These are phyloP conservation scores for Xiphophorus couchianus DNA, from an alignment of 2,113 vertebrate genomes.

Conservation along the genomic window DNA sequence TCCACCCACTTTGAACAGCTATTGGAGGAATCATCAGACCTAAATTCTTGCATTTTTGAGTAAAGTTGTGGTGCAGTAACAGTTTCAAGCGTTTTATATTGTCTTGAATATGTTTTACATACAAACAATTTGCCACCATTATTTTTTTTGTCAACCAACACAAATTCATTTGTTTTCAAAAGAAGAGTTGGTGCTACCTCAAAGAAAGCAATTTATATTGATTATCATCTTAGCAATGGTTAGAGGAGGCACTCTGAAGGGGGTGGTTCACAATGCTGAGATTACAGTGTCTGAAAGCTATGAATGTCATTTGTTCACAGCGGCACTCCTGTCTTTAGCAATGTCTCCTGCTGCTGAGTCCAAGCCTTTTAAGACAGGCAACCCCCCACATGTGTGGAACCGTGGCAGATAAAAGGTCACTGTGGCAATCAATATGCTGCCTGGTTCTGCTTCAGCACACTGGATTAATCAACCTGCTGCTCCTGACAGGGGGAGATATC, in stretches of 20 bases:
- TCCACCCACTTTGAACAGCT: too few species aligned
- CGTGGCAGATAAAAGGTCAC: slow-evolving; percentile 66
- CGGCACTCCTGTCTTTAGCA: slow-evolving; percentile 13
- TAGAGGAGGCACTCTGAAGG: slow-evolving; percentile 6
- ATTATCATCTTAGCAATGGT: neutral
- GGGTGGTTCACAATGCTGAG: slow-evolving; percentile 6
- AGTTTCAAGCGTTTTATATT: too few species aligned
- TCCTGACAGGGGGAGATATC: slow-evolving; percentile 16
- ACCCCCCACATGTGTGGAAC: slow-evolving; percentile 42
- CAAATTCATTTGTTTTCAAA: neutral
- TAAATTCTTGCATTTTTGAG: too few species aligned
- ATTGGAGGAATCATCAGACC: too few species aligned
- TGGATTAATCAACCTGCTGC: slow-evolving; percentile 50
- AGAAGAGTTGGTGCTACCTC: neutral
- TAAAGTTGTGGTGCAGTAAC: too few species aligned
- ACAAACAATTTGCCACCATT: too few species aligned
- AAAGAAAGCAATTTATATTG: slow-evolving; percentile 1
- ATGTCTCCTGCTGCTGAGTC: slow-evolving; percentile 6
- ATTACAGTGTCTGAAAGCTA: slow-evolving; percentile 18
- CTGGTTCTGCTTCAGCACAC: slow-evolving; percentile 51
- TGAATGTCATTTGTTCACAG: slow-evolving; percentile 33
- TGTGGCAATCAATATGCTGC: slow-evolving; percentile 67
- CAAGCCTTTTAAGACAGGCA: slow-evolving; percentile 21
- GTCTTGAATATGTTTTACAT: too few species aligned
- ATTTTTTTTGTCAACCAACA: too few species aligned